Evolutionary conservation across 2,113 vertebrate genomes (phyloP), one percentile per base, ranked within the genome.

Genomic region (Haemorhous mexicanus): DNA sequence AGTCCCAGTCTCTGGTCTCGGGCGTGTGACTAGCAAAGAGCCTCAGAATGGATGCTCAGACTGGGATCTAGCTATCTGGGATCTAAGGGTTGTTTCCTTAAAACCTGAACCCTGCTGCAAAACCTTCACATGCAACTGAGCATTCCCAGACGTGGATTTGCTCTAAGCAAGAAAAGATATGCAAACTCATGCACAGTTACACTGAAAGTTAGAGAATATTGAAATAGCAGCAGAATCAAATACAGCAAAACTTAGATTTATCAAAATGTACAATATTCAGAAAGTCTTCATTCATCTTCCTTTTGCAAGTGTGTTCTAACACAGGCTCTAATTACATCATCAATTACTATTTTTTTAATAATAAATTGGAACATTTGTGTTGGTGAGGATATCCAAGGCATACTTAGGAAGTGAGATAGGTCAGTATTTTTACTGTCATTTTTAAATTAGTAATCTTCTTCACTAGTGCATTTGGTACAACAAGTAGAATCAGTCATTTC

Each of bases 321-420:
- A 64, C 30, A 64, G 27, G 33, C 16, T 80, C 1, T 80, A 80
- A 67, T 78, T 55, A 75, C 12, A 49, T 56, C 53, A 77, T 50
- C 35, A 64, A 17, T 10, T 6, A 30, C 14, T 17, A 10, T 35
- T 43, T 79, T 17, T 62, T 24, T 0, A 0, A 0, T 18, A 43
- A 44, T 35, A 35, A 78, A 80, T 37, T 66, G 43, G 68, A 90
- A 41, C 47, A 18, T 84, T 84, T 84, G 19, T 75, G 37, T 87
- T 89, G 73, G 70, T 0, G 0, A 69, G 28, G n/a, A 18, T 81
- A 68, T 55, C 28, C 64, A 87, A 61, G 50, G 8, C 61, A 84
- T 61, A 24, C 35, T 92, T 90, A 89, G 26, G 39, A 50, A 90
- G 77, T 87, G 69, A 95, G 56, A 63, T 41, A 80, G 33, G 30